phyloP scores from a whole-genome alignment of 2,797 vertebrate genomes.

The Acipenser oxyrinchus region DNA sequence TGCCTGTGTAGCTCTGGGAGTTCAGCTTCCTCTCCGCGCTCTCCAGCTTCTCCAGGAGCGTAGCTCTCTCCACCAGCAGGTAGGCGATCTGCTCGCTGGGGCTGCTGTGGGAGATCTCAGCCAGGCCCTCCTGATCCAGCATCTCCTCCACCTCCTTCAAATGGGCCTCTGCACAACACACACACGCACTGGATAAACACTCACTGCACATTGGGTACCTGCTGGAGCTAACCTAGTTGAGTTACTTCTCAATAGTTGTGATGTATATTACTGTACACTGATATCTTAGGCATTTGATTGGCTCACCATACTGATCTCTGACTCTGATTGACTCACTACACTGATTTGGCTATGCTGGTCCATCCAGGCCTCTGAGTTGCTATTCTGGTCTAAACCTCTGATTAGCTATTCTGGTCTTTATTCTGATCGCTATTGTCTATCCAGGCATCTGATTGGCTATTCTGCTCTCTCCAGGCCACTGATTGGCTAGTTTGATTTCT shows the following conservation, averaged over 20 bases:
- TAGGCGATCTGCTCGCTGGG: conserved; percentile 77
- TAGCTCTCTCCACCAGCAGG: conserved; percentile 70
- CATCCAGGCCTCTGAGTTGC: no score
- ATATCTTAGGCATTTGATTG: no score
- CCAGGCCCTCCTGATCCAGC: conserved; percentile 75
- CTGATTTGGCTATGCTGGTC: no score
- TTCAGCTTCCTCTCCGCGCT: conserved; percentile 56
- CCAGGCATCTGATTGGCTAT: no score
- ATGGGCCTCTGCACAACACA: conserved; percentile 58
- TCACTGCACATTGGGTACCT: not conserved
- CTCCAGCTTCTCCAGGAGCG: conserved; percentile 66
- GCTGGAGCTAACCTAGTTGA: not conserved
- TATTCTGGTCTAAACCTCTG: no score
- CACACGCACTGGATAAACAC: not conserved
- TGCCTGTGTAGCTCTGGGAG: conserved; percentile 40
- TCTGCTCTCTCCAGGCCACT: no score
- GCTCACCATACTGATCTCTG: no score
- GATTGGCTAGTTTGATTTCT: no score
- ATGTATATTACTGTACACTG: not conserved
- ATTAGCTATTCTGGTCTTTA: no score
- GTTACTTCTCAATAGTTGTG: not conserved
- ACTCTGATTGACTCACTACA: no score
- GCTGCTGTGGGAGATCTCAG: conserved; percentile 64
- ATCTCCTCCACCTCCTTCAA: conserved; percentile 77
- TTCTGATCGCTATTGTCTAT: no score